These are phyloP conservation scores for Eilema sororculum DNA, from an alignment of 2,888 invertebrate genomes.

Conservation along the genomic window DNA sequence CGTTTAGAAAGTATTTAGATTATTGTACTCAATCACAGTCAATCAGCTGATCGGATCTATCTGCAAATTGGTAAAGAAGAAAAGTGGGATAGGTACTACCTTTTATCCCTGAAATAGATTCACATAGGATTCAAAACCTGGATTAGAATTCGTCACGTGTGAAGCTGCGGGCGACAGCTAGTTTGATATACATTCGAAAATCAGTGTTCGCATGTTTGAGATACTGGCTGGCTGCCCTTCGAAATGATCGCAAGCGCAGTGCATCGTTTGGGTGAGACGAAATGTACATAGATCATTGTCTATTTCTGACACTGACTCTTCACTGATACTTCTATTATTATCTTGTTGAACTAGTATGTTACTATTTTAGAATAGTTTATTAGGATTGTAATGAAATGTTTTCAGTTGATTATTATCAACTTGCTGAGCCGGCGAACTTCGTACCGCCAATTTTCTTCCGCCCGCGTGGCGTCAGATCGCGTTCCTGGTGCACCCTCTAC, in stretches of 20 bases:
- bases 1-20: neutral
- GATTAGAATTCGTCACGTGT: neutral
- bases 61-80: too few species aligned
- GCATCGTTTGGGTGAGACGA: slow-evolving; percentile 40
- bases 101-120: too few species aligned
- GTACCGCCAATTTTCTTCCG: too few species aligned
- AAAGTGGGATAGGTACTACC: too few species aligned
- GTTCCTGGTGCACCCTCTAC: too few species aligned
- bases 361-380: slow-evolving; percentile 38
- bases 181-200: neutral
- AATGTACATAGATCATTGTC: slow-evolving; percentile 58
- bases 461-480: too few species aligned
- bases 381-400: neutral
- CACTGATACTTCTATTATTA: slow-evolving; percentile 56
- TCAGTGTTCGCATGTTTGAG: neutral
- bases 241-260: slow-evolving; percentile 11
- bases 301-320: slow-evolving; percentile 54
- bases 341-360: slow-evolving; percentile 41
- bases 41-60: too few species aligned
- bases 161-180: neutral
- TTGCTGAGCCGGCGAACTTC: too few species aligned
- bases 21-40: too few species aligned
- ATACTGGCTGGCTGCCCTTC: slow-evolving; percentile 27
- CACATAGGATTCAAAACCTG: too few species aligned
- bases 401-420: neutral